Evolutionary conservation across 2,113 vertebrate genomes (phyloP).

Genomic region (Mus pahari): DNA sequence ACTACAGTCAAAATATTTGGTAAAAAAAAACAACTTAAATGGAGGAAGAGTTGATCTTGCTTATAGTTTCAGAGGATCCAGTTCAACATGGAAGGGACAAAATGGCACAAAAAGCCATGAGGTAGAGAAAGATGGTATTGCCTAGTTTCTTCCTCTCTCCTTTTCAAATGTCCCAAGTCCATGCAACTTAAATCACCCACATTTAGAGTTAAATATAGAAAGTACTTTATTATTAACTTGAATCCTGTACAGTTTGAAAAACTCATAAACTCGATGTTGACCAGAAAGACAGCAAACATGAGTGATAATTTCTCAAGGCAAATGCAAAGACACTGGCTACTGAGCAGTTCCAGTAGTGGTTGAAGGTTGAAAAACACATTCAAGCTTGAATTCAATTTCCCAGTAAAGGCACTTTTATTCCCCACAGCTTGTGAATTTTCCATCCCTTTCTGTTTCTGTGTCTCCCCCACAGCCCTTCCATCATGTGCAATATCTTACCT

Average conservation of each 20-base stretch:
- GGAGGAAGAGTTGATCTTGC: not conserved
- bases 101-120: not conserved
- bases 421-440: not conserved
- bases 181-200: not conserved
- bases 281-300: not conserved
- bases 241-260: not conserved
- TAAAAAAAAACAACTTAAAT: not conserved
- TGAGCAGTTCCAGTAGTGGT: not conserved
- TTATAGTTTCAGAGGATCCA: not conserved
- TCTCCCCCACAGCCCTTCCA: too few relatives aligned
- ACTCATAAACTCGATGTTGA: not conserved
- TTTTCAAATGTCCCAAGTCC: not conserved
- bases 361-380: not conserved
- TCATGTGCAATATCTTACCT: not conserved
- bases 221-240: not conserved
- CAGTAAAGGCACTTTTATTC: not conserved
- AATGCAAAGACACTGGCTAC: not conserved
- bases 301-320: constrained; percentile 16
- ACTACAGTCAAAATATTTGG: not conserved
- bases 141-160: too few relatives aligned
- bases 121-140: too few relatives aligned
- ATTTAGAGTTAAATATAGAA: not conserved
- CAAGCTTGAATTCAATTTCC: not conserved
- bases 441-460: not conserved
- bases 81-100: not conserved